phyloP scores from a whole-genome alignment of 2,888 invertebrate species.

The Meloe dianella region DNA sequence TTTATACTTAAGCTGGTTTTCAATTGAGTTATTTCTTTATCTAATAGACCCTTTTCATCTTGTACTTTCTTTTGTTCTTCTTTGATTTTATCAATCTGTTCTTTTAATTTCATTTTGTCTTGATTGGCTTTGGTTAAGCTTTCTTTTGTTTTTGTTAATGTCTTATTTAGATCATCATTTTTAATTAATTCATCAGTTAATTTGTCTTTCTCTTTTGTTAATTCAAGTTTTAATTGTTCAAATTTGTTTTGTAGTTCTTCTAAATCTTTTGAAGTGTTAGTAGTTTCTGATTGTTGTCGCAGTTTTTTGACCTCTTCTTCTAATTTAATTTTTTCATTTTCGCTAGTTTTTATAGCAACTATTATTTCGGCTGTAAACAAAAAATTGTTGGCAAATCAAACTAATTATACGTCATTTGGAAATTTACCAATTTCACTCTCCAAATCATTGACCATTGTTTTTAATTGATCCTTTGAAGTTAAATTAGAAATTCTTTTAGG shows the following conservation, averaged over 20 bases:
- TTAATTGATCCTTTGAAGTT: slow-evolving; percentile 75
- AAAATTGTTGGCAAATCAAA: slow-evolving; percentile 14
- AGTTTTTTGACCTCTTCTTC: slow-evolving; percentile 57
- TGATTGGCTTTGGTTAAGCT: slow-evolving; percentile 65
- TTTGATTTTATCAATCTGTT: slow-evolving; percentile 61
- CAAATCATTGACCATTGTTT: slow-evolving; percentile 84
- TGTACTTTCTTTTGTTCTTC: slow-evolving; percentile 59
- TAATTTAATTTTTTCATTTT: slow-evolving; percentile 60
- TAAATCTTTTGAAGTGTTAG: slow-evolving; percentile 52
- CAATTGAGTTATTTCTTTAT: slow-evolving; percentile 55
- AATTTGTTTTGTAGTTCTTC: slow-evolving; percentile 64
- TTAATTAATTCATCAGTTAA: slow-evolving; percentile 62
- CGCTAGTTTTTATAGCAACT: slow-evolving; percentile 67
- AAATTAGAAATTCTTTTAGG: slow-evolving; percentile 76
- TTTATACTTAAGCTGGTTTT: slow-evolving; percentile 46
- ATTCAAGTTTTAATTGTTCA: slow-evolving; percentile 61
- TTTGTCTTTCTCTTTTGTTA: slow-evolving; percentile 63
- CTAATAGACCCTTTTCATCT: slow-evolving; percentile 64
- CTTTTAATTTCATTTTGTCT: slow-evolving; percentile 64
- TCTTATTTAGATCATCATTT: slow-evolving; percentile 62
- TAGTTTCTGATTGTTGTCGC: slow-evolving; percentile 52
- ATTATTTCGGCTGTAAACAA: slow-evolving; percentile 64
- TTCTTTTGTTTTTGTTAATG: slow-evolving; percentile 59
- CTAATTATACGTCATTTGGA: slow-evolving; percentile 13
- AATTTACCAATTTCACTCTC: slow-evolving; percentile 81